Evolutionary conservation across 2,888 invertebrate genomes (phyloP).

Genomic region (Vanessa cardui): DNA sequence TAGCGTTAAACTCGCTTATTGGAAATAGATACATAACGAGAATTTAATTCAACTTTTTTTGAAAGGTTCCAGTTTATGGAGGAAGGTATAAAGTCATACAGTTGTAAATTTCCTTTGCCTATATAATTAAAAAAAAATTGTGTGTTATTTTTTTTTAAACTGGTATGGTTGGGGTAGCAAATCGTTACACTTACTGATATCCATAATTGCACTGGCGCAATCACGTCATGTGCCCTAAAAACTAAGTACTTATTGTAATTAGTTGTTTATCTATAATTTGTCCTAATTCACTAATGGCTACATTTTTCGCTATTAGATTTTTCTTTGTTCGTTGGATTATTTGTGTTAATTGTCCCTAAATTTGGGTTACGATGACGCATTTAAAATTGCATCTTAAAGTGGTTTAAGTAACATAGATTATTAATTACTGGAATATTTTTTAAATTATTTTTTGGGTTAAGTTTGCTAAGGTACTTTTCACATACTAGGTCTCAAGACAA

Average conservation of each 20-base stretch:
- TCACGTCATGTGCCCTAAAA: slow-evolving; percentile 52
- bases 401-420: slow-evolving; percentile 1
- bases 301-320: slow-evolving; percentile 64
- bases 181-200: too few species aligned
- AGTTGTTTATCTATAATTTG: slow-evolving; percentile 26
- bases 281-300: slow-evolving; percentile 49
- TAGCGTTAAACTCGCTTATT: too few species aligned
- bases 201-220: too few species aligned
- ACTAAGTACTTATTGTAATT: slow-evolving; percentile 59
- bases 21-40: too few species aligned
- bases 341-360: slow-evolving; percentile 66
- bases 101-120: too few species aligned
- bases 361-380: slow-evolving; percentile 58
- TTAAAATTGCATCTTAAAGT: slow-evolving; percentile 36
- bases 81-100: too few species aligned
- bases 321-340: slow-evolving; percentile 60
- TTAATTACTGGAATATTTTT: too few species aligned
- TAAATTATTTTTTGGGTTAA: not conserved
- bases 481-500: not conserved
- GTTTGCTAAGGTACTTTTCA: not conserved
- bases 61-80: too few species aligned
- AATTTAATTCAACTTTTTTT: too few species aligned
- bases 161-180: too few species aligned
- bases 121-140: too few species aligned
- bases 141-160: too few species aligned